phyloP scores from a whole-genome alignment of 1,140 invertebrate genomes.

The Liolophura sinensis region DNA sequence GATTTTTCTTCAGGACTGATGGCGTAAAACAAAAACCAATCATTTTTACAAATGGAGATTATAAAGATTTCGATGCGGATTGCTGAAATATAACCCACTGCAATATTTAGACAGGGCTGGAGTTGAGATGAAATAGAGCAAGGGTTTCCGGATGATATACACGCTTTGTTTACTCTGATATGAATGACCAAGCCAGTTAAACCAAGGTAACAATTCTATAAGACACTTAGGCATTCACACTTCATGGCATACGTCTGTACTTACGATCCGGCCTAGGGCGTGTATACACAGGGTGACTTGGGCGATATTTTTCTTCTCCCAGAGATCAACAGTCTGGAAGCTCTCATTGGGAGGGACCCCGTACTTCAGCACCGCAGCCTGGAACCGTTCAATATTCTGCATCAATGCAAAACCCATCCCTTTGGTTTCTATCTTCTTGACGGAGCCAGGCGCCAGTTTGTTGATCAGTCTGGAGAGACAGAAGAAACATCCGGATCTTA shows the following conservation, averaged over 20 bases:
- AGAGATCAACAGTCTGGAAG: conserved; percentile 93
- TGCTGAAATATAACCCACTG: no score
- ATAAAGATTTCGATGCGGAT: no score
- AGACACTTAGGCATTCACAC: neutral
- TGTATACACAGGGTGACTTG: conserved; percentile 86
- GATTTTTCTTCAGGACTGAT: no score
- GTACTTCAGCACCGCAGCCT: conserved; percentile 78
- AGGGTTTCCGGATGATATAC: neutral
- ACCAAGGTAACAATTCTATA: neutral
- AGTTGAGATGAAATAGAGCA: no score
- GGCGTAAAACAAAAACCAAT: no score
- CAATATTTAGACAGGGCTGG: no score
- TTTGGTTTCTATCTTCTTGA: conserved; percentile 84
- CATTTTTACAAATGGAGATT: no score
- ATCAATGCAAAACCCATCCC: conserved; percentile 94
- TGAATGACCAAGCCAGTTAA: neutral
- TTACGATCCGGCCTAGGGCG: conserved; percentile 84
- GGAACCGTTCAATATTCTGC: conserved; percentile 92
- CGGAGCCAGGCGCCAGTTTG: conserved; percentile 78
- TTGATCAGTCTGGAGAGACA: conserved; percentile 72
- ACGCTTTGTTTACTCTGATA: neutral
- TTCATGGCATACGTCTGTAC: conserved; percentile 50
- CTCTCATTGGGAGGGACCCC: conserved; percentile 87
- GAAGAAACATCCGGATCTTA: neutral
- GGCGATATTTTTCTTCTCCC: conserved; percentile 90